Evolutionary conservation across 2,113 vertebrate species (phyloP), one percentile per base, ranked within the genome.

Genomic region (Gadus macrocephalus): DNA sequence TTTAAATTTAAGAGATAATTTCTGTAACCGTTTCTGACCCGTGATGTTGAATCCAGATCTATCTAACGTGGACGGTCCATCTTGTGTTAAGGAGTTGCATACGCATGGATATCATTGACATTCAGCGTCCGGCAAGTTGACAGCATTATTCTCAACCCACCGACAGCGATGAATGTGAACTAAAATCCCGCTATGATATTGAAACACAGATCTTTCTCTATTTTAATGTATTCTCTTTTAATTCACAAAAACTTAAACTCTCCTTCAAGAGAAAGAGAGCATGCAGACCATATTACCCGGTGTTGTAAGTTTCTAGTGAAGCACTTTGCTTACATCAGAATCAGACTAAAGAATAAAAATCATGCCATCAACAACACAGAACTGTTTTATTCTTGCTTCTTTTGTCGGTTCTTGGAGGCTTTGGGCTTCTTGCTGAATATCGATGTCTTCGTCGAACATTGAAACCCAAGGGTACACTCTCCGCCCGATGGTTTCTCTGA

Each of bases 131-230:
- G 42, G 42, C 42, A 49, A 49, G 42, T 49, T 49, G 42, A 49
- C 12, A 49, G 9, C 42, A 49, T 61, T 61, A 73, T 72, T 64
- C 77, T 71, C 70, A 92, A 91, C 90, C 91, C 91, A 92, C 91
- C 90, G 91, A 91, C 91, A 92, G 91, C 91, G 86, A 91, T 92
- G 91, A 92, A 92, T 92, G 91, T 92, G 86, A 88, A 89, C 85
- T 78, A 75, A 2, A 61, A 17, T 14, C n/a, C 42, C 42, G 42
- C 42, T 49, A 7, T 49, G 42, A 49, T 3, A 9, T 49, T 49
- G 6, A 49, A 49, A 11, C 11, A 14, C 2, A 49, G 42, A 49
- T 49, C 11, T 9, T 49, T 49, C 42, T 49, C 12, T 49, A 49
- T 49, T 49, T 49, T 49, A 2, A 9, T 12, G 42, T 49, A 49